Conservation (phyloP, 2,888 invertebrate genomes). For the Coenonympha glycerion region DNA sequence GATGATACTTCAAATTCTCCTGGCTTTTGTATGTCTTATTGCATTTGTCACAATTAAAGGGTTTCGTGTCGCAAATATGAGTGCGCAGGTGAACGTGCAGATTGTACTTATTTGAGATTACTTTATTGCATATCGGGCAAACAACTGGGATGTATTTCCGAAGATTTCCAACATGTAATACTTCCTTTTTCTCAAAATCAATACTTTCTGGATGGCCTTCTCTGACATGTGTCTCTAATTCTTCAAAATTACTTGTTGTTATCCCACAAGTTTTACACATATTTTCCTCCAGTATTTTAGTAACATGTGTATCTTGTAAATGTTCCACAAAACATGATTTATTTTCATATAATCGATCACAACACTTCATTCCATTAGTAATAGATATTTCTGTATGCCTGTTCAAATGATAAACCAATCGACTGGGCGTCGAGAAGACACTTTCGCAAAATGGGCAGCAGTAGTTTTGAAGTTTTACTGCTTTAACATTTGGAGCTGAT, state of each 20-base stretch:
- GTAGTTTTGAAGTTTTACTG: slow-evolving; percentile 29
- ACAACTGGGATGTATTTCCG: slow-evolving; percentile 56
- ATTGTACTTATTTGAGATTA: slow-evolving; percentile 68
- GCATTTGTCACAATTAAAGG: slow-evolving; percentile 58
- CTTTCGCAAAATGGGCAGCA: slow-evolving; percentile 51
- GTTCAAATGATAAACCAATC: slow-evolving; percentile 50
- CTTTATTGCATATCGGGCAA: slow-evolving; percentile 67
- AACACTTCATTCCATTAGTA: slow-evolving; percentile 42
- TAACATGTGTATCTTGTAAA: slow-evolving; percentile 41
- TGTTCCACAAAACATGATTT: slow-evolving; percentile 44
- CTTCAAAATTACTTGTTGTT: slow-evolving; percentile 27
- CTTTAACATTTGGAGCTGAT: neutral
- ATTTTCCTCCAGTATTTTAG: slow-evolving; percentile 8
- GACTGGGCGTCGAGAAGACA: slow-evolving; percentile 46
- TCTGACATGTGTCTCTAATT: slow-evolving; percentile 21
- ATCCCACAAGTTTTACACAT: slow-evolving; percentile 44
- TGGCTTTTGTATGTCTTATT: slow-evolving; percentile 58
- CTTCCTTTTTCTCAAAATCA: slow-evolving; percentile 14
- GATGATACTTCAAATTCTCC: slow-evolving; percentile 62
- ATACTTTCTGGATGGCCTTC: slow-evolving; percentile 14
- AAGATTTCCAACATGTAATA: slow-evolving; percentile 33
- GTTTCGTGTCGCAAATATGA: slow-evolving; percentile 40
- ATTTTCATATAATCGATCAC: slow-evolving; percentile 35
- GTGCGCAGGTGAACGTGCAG: slow-evolving; percentile 62
- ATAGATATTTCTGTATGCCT: slow-evolving; percentile 42